Conservation (phyloP, 2,797 vertebrate genomes). For the Myotis pilosus region DNA sequence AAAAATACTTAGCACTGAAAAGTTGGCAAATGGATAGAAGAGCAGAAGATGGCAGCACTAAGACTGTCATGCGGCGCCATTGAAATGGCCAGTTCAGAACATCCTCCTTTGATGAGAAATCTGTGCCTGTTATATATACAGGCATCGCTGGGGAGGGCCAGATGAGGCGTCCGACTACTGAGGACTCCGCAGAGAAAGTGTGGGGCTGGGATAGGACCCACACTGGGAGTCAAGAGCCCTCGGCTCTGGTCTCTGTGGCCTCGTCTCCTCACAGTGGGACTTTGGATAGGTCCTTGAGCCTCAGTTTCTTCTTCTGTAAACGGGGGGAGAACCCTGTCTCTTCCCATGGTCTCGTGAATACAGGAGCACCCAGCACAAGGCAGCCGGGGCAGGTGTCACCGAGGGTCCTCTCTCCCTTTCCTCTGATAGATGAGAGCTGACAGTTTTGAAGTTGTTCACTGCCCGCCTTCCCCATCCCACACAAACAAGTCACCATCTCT, state of each 20-base stretch:
- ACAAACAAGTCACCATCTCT: not conserved
- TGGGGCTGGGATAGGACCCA: not conserved
- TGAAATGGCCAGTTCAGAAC: not conserved
- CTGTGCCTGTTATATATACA: not conserved
- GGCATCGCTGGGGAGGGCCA: not conserved
- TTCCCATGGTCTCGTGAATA: not conserved
- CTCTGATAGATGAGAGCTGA: not conserved
- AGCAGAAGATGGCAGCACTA: not conserved
- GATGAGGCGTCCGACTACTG: accelerated
- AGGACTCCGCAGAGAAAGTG: not conserved
- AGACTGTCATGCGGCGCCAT: too few species aligned
- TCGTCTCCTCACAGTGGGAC: not conserved
- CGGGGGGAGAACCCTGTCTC: not conserved
- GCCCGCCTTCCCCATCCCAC: not conserved
- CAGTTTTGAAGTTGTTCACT: not conserved
- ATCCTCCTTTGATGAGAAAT: not conserved
- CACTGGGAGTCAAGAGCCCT: not conserved
- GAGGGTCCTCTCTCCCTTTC: not conserved
- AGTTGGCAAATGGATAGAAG: not conserved
- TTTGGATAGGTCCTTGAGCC: not conserved
- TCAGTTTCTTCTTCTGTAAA: not conserved
- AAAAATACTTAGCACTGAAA: not conserved
- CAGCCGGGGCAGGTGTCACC: not conserved
- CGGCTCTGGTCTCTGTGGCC: not conserved
- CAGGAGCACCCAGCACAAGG: not conserved